These are phyloP conservation scores for Puma concolor DNA, from an alignment of 2,113 vertebrate species.

Conservation along the genomic window DNA sequence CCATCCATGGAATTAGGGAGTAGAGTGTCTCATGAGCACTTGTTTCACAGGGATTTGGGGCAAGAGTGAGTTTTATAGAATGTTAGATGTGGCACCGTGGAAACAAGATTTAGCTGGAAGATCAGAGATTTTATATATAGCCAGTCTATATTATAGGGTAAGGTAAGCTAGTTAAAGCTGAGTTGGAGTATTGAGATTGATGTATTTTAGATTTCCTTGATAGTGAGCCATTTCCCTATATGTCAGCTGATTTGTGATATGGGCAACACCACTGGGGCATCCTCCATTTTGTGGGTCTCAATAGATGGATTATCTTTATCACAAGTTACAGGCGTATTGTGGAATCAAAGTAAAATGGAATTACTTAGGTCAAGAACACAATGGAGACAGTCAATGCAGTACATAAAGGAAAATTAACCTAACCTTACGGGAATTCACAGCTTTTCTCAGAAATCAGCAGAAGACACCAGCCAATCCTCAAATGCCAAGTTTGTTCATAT, in stretches of 20 bases:
- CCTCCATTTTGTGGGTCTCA: background rate
- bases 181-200: background rate
- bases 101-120: background rate
- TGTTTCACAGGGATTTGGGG: background rate
- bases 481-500: background rate
- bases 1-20: too few species aligned
- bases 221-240: background rate
- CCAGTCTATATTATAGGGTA: background rate
- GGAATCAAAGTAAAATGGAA: background rate
- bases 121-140: background rate
- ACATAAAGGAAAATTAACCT: background rate
- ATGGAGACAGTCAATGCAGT: background rate
- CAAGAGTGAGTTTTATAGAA: background rate
- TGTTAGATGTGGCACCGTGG: background rate
- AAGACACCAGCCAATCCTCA: background rate
- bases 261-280: too few species aligned
- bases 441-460: background rate
- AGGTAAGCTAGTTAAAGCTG: background rate
- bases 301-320: background rate
- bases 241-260: background rate
- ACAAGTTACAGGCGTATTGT: background rate
- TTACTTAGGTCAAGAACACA: background rate
- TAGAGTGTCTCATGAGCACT: background rate
- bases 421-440: background rate
- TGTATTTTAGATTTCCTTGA: background rate